Evolutionary conservation across 2,797 vertebrate genomes (phyloP), one percentile per base, ranked within the genome.

Genomic region (Lutjanus argentimaculatus): DNA sequence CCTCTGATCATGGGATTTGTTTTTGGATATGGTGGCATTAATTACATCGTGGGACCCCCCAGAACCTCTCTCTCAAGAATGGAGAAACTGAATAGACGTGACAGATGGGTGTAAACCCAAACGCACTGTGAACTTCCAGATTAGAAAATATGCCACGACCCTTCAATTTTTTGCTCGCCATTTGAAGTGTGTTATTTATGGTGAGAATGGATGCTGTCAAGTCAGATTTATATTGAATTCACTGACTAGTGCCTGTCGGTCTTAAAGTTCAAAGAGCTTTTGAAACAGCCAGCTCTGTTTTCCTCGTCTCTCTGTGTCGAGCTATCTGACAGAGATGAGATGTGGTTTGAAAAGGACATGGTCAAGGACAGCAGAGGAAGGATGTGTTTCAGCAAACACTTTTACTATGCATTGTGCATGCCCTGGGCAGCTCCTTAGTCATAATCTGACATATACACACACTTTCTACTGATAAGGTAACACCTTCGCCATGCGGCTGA

Each of bases 211-310:
- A 92, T 65, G 87, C 91, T 94, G 93, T 94, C 94, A 87, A 82
- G 85, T 92, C 86, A 58, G 76, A 93, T 94, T 92, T 92, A 89
- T 86, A 91, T 90, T 80, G 91, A 89, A 91, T 85, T 77, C 85
- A 75, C 69, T 88, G 90, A 92, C 80, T 87, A 80, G 89, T 77
- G 90, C 77, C 91, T 91, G 91, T 89, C 89, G 82, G 87, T 93
- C 89, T 90, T 84, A 84, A 85, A 92, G 91, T 94, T 95, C 91
- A 93, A 92, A 94, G 90, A 91, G 91, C 85, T 94, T 93, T 94
- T 88, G 72, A 89, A 92, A 88, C 79, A 91, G 89, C 79, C 88
- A 79, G 78, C 80, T 88, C 88, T 90, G 86, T 88, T 90, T 90
- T 89, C 72, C 75, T 74, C 72, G 21, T 70, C 85, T 85, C 77